Conservation (phyloP, 1,140 invertebrate species). For the Dendrolimus punctatus region DNA sequence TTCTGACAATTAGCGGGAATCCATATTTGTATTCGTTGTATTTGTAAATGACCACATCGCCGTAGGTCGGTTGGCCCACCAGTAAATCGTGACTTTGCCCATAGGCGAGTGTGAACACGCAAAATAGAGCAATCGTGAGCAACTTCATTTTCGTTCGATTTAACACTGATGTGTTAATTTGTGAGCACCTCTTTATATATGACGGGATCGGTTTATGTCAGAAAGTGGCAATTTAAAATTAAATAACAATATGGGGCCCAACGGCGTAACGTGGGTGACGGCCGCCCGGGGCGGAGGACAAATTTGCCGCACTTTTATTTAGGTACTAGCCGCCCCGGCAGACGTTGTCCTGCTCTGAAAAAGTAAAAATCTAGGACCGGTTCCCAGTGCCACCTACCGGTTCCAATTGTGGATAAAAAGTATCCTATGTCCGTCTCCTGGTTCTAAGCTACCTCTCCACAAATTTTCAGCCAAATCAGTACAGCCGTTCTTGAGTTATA, state of each 20-base stretch:
- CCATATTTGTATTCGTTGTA: conserved; percentile 56
- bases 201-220: conserved; percentile 25
- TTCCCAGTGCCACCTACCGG: too few species aligned
- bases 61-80: conserved; percentile 43
- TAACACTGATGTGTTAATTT: conserved; percentile 48
- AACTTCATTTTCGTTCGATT: conserved; percentile 51
- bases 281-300: too few species aligned
- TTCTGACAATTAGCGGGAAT: conserved; percentile 48
- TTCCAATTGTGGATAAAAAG: too few species aligned
- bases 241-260: too few species aligned
- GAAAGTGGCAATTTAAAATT: conserved; percentile 11
- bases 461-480: too few species aligned
- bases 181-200: conserved; percentile 44
- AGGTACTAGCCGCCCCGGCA: too few species aligned
- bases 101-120: conserved; percentile 25
- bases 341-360: not conserved
- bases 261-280: too few species aligned
- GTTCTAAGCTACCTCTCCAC: too few species aligned
- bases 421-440: too few species aligned
- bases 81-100: conserved; percentile 50
- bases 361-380: not conserved
- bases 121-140: conserved; percentile 28
- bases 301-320: too few species aligned
- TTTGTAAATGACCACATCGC: conserved; percentile 50
- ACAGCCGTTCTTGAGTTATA: too few species aligned